Evolutionary conservation across 2,888 invertebrate species (phyloP).

Genomic region (Orthonychiurus folsomi): DNA sequence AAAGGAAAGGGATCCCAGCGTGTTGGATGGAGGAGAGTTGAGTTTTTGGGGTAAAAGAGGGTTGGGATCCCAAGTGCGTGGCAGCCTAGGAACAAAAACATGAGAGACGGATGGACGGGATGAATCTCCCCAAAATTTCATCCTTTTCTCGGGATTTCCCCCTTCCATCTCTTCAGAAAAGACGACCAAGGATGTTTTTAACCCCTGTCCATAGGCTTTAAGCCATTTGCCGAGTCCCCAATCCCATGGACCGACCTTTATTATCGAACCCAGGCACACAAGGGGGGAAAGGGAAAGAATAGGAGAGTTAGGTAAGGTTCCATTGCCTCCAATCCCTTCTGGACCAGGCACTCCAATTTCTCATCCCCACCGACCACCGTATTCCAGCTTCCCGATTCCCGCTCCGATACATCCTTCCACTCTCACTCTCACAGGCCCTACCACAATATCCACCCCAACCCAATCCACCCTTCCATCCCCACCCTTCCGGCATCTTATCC

Average conservation of each 20-base stretch:
- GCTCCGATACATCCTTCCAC: conserved; percentile 15
- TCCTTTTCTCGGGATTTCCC: conserved; percentile 22
- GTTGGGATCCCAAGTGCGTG: not conserved
- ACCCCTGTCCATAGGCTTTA: conserved; percentile 17
- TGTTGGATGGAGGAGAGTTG: not conserved
- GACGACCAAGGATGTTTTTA: conserved; percentile 21
- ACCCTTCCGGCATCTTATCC: conserved; percentile 5
- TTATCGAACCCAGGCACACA: not conserved
- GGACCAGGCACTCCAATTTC: conserved; percentile 20
- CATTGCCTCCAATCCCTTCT: conserved; percentile 19
- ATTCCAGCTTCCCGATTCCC: conserved; percentile 16
- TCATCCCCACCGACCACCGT: conserved; percentile 11
- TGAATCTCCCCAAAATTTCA: conserved; percentile 7
- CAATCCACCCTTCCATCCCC: conserved; percentile 6
- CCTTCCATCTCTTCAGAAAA: conserved; percentile 15
- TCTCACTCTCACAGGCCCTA: conserved; percentile 23
- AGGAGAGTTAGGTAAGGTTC: conserved; percentile 6
- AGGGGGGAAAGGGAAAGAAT: not conserved
- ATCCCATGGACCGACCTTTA: not conserved
- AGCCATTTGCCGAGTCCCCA: conserved; percentile 14
- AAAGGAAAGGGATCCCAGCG: not conserved
- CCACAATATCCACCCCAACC: conserved; percentile 19
- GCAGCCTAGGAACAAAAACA: not conserved
- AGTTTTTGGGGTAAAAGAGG: not conserved
- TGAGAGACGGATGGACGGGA: not conserved